Conservation (phyloP, 53 echinoderm and acorn worm genomes). For the Temnopleurus reevesii region DNA sequence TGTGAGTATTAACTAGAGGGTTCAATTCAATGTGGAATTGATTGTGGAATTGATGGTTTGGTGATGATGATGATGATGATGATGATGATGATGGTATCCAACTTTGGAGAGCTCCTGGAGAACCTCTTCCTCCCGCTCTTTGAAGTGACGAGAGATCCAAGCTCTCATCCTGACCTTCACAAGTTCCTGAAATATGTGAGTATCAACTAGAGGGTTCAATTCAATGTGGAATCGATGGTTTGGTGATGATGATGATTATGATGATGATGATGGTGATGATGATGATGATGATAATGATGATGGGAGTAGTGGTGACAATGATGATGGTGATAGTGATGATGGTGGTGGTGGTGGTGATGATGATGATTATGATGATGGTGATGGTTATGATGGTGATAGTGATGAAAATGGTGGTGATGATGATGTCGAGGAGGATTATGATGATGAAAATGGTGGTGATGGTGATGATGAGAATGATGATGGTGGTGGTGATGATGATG, state of each 20-base stretch:
- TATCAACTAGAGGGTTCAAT: neutral
- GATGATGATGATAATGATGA: neutral
- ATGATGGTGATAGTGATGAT: neutral
- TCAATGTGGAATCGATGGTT: no score
- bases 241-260: neutral
- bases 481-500: no score
- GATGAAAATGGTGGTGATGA: neutral
- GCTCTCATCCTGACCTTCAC: slow-evolving; percentile 95
- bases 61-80: neutral
- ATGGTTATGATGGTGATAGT: neutral
- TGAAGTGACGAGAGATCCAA: slow-evolving; percentile 93
- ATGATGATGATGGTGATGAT: neutral
- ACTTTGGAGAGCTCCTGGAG: slow-evolving; percentile 85
- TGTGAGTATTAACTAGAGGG: slow-evolving; percentile 60
- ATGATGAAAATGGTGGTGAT: no score
- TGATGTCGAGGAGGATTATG: neutral
- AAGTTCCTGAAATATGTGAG: slow-evolving; percentile 94
- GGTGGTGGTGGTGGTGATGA: neutral
- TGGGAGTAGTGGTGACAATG: neutral
- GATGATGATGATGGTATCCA: neutral
- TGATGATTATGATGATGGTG: neutral
- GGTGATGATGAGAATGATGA: no score
- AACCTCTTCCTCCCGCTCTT: slow-evolving; percentile 96
- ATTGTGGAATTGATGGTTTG: no score
- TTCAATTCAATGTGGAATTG: neutral